Base-by-base conservation (phyloP, 2,888 invertebrate species). In the Macrophya alboannulata region DNA sequence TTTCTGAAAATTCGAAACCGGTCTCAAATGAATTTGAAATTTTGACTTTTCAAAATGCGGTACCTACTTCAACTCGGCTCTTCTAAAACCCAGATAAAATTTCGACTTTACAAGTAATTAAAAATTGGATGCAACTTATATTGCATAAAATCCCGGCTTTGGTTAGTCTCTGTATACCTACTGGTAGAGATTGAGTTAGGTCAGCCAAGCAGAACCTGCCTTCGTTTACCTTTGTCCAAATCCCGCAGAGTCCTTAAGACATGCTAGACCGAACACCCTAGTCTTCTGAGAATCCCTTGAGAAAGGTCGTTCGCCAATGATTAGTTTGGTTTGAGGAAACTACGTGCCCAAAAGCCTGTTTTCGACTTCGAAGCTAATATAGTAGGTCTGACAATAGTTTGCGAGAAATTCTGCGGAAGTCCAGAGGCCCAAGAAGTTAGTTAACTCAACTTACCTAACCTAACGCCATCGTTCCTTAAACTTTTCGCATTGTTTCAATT, bases 121-220 rank as follows among this genome's bases (percentile, higher is more conserved):
- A 31, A 55, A 55, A 8, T n/a, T n/a, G 0, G 55, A 55, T n/a
- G 55, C 17, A 55, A 55, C n/a, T 55, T 17, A 55, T 55, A 55
- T 55, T 55, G 55, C 55, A 55, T 55, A 55, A 55, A 55, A 55
- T 55, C 55, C n/a, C 55, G n/a, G 55, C n/a, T 55, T 55, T n/a
- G n/a, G 31, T 31, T 1, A 31, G 31, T 31, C 31, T 31, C 55
- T 17, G n/a, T 17, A 55, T n/a, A n/a, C n/a, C 17, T 55, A 55
- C n/a, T n/a, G 17, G 8, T 85, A 59, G 77, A 68, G 76, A 74
- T 84, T 25, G 68, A 84, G 84, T 84, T 74, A 40, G 37, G 55
- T 21, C 25, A 21, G 40, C 51, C n/a, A 25, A 55, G 51, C 51
- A 77, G 51, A 31, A 37, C 25, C n/a, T n/a, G 15, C 77, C 74